Evolutionary conservation across 1,140 invertebrate species (phyloP).

Genomic region (Diorhabda sublineata): DNA sequence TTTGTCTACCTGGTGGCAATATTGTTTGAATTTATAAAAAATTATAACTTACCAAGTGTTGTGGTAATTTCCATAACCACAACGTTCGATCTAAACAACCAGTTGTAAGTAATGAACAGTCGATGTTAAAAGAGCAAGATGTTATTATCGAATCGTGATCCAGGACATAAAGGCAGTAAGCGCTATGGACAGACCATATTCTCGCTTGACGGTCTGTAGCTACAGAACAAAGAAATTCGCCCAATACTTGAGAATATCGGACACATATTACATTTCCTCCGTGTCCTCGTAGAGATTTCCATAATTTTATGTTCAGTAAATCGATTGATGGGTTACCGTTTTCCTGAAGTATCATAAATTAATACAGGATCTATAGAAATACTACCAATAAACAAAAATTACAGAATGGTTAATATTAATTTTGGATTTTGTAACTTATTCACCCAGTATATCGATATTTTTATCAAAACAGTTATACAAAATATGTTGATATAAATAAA

Average conservation of each 20-base stretch:
- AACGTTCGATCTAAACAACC: slow-evolving; percentile 56
- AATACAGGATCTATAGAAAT: neutral
- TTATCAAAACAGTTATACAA: too few species aligned
- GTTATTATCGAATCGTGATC: slow-evolving; percentile 58
- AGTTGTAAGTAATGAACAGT: slow-evolving; percentile 52
- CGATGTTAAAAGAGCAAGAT: slow-evolving; percentile 52
- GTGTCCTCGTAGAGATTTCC: slow-evolving; percentile 49
- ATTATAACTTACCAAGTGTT: slow-evolving; percentile 48
- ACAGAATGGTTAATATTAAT: neutral
- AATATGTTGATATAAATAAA: too few species aligned
- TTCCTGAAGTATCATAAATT: slow-evolving; percentile 6
- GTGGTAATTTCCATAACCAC: slow-evolving; percentile 55
- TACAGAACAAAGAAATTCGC: slow-evolving; percentile 47
- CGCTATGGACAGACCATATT: slow-evolving; percentile 51
- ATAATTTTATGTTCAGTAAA: slow-evolving; percentile 37
- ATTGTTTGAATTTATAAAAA: neutral
- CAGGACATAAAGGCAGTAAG: slow-evolving; percentile 55
- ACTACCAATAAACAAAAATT: neutral
- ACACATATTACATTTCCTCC: slow-evolving; percentile 59
- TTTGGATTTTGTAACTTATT: too few species aligned
- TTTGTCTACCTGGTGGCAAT: too few species aligned
- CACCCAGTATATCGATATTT: too few species aligned
- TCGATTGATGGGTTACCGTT: slow-evolving; percentile 20
- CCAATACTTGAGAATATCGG: slow-evolving; percentile 48
- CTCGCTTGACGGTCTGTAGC: slow-evolving; percentile 47